These are phyloP conservation scores for Prosopocoilus inquinatus DNA, from an alignment of 2,888 invertebrate genomes.

Conservation along the genomic window DNA sequence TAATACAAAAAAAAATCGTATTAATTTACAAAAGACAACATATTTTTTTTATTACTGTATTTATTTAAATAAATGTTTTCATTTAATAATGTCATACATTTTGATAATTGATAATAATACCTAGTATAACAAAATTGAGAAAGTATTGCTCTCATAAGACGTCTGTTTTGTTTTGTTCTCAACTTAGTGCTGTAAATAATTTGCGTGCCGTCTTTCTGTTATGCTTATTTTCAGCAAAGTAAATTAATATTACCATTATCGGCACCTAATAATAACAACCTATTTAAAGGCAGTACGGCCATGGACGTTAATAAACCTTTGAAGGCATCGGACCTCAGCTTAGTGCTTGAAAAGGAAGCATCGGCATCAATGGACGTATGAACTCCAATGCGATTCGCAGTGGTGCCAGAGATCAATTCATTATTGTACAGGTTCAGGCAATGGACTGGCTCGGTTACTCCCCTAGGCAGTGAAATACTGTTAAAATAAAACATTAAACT, in stretches of 20 bases:
- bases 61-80: no score
- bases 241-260: slow-evolving; percentile 86
- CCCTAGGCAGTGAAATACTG: slow-evolving; percentile 56
- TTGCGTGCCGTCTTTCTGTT: no score
- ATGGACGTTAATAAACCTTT: slow-evolving; percentile 89
- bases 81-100: no score
- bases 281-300: slow-evolving; percentile 85
- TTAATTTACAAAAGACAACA: no score
- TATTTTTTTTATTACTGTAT: no score
- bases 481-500: slow-evolving; percentile 16
- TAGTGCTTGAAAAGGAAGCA: slow-evolving; percentile 79
- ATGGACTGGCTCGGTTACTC: slow-evolving; percentile 90
- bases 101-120: no score
- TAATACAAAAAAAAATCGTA: no score
- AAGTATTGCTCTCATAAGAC: no score
- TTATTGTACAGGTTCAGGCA: slow-evolving; percentile 77
- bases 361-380: slow-evolving; percentile 71
- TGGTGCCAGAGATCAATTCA: slow-evolving; percentile 87
- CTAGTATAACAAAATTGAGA: no score
- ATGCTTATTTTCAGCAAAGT: slow-evolving; percentile 61
- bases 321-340: slow-evolving; percentile 84
- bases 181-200: no score
- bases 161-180: no score
- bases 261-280: slow-evolving; percentile 84
- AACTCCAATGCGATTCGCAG: slow-evolving; percentile 88